Evolutionary conservation across 1,140 invertebrate species (phyloP).

Genomic region (Zophobas morio): DNA sequence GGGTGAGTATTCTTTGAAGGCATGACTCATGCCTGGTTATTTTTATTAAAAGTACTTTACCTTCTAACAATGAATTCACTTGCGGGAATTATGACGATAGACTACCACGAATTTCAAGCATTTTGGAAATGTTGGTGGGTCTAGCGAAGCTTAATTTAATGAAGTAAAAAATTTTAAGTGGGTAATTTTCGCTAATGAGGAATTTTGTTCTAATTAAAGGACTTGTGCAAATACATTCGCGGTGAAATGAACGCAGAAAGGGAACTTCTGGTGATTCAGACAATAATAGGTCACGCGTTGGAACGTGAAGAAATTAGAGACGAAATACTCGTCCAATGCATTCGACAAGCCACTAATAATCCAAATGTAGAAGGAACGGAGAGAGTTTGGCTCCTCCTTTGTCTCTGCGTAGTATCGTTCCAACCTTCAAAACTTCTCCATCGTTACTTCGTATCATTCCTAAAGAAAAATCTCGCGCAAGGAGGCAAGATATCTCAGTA

Average conservation of each 20-base stretch:
- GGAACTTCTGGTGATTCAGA: slow-evolving; percentile 87
- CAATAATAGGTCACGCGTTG: slow-evolving; percentile 87
- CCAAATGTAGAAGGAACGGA: slow-evolving; percentile 85
- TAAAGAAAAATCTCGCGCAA: slow-evolving; percentile 80
- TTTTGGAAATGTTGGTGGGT: too few relatives aligned
- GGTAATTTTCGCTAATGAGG: neutral
- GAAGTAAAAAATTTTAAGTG: neutral
- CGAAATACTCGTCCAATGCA: slow-evolving; percentile 91
- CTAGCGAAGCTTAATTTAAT: neutral
- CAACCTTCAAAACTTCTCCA: slow-evolving; percentile 91
- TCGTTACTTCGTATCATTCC: slow-evolving; percentile 84
- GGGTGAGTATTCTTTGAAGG: slow-evolving; percentile 73
- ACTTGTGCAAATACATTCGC: slow-evolving; percentile 88
- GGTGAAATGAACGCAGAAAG: slow-evolving; percentile 88
- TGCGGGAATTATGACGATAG: too few relatives aligned
- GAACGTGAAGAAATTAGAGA: slow-evolving; percentile 91
- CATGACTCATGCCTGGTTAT: neutral
- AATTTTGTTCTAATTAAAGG: slow-evolving; percentile 70
- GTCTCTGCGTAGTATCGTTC: slow-evolving; percentile 91
- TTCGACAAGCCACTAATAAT: slow-evolving; percentile 89
- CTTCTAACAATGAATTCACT: too few relatives aligned
- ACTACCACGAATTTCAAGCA: too few relatives aligned
- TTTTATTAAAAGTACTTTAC: slow-evolving; percentile 26
- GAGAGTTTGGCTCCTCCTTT: slow-evolving; percentile 90
- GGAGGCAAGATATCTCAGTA: slow-evolving; percentile 86